Percentiles rank a stretch among this genome's conserved stretches.
These are phyloP conservation scores for Noturus placidus DNA, from an alignment of 2,113 vertebrate species.

Conservation along the genomic window DNA sequence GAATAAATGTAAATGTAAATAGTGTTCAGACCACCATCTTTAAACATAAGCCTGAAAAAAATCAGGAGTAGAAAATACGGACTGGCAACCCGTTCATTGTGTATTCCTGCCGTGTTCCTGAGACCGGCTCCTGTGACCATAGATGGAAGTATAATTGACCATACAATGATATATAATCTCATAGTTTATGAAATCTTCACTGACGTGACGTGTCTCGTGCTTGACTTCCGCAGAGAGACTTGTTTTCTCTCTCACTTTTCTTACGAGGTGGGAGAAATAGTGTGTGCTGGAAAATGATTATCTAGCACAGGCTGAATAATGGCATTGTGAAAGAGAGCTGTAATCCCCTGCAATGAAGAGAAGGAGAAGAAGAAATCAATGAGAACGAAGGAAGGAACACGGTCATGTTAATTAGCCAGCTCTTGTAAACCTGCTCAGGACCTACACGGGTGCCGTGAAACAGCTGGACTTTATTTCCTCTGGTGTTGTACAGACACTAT, in stretches of 20 bases:
- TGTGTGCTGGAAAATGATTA: slow-evolving; percentile 46
- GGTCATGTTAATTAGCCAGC: slow-evolving; percentile 52
- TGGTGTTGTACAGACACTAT: neutral
- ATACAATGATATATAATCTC: neutral
- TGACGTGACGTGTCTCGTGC: neutral
- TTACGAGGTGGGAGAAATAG: neutral
- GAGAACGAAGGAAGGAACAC: slow-evolving; percentile 37
- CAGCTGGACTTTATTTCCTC: slow-evolving; percentile 10
- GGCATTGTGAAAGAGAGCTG: slow-evolving; percentile 50
- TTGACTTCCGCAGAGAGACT: neutral
- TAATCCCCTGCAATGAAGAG: slow-evolving; percentile 47
- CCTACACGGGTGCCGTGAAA: slow-evolving; percentile 18
- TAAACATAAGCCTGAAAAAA: neutral
- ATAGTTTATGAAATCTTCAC: slow-evolving; percentile 14
- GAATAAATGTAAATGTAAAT: too few relatives aligned
- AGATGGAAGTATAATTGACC: neutral
- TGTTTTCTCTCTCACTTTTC: neutral
- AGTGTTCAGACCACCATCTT: neutral
- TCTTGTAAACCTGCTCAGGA: slow-evolving; percentile 33
- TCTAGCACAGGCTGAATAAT: slow-evolving; percentile 45
- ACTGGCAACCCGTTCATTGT: neutral
- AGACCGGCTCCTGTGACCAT: neutral
- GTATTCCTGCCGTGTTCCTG: neutral
- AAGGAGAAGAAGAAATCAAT: slow-evolving; percentile 46
- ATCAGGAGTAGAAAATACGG: neutral